Evolutionary conservation across 1,140 invertebrate genomes (phyloP).

Genomic region (Cydia fagiglandana): DNA sequence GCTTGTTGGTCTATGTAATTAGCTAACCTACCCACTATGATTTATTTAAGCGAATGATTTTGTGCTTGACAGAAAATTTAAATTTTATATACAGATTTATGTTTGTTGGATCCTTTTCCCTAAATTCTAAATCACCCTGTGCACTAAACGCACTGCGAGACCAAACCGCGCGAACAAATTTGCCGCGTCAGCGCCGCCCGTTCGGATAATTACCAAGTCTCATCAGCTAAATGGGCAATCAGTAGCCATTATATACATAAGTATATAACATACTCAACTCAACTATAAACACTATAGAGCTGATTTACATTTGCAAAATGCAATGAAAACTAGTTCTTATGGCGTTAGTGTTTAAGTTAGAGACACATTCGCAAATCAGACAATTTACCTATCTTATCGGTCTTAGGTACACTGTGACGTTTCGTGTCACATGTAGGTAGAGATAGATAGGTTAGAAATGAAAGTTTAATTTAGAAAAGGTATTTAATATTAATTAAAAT

Average conservation of each 20-base stretch:
- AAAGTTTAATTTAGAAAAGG: too few relatives aligned
- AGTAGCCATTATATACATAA: slow-evolving; percentile 1
- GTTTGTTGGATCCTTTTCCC: too few relatives aligned
- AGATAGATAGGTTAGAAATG: too few relatives aligned
- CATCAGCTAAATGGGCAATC: slow-evolving; percentile 18
- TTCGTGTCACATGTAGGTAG: too few relatives aligned
- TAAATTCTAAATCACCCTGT: slow-evolving; percentile 47
- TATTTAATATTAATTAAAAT: too few relatives aligned
- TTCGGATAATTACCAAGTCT: slow-evolving; percentile 7
- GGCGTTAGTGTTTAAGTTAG: background rate
- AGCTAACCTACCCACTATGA: too few relatives aligned
- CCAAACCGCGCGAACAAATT: slow-evolving; percentile 75
- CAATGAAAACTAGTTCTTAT: background rate
- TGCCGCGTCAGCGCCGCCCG: slow-evolving; percentile 64
- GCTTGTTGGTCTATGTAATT: too few relatives aligned
- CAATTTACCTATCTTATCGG: too few relatives aligned
- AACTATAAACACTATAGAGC: background rate
- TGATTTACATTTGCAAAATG: background rate
- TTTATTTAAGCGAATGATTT: too few relatives aligned
- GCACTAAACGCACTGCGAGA: slow-evolving; percentile 67
- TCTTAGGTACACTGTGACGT: too few relatives aligned
- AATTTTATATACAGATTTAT: too few relatives aligned
- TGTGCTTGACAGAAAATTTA: too few relatives aligned
- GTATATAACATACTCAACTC: background rate
- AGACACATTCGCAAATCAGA: background rate